Base-by-base conservation (phyloP, 2,888 invertebrate species). In the Lithophane ornitopus region DNA sequence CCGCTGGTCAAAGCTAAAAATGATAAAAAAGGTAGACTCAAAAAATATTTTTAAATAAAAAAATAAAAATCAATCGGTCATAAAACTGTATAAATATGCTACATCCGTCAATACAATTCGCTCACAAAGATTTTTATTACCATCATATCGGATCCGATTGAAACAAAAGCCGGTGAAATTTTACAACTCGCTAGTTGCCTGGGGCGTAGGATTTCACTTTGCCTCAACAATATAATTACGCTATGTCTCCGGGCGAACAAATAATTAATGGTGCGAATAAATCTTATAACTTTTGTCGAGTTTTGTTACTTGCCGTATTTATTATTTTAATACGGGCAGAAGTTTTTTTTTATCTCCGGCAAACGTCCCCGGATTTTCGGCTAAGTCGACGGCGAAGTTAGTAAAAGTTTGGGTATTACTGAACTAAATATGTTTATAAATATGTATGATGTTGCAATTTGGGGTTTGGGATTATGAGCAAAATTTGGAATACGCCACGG, bases 181-280 rank as follows among this genome's bases (percentile, higher is more conserved):
- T 91, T 89, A 86, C 91, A 92, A 90, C 87, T 88, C 86, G 85
- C 83, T 87, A 85, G 88, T 89, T 89, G 82, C 91, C 87, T 86
- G 86, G 76, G 81, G 92, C 92, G 91, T 93, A 88, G 88, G 89
- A 93, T 94, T 93, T 93, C 93, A 93, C 90, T 93, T 90, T 88
- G 90, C 90, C 87, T 91, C 89, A 90, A 90, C 91, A 90, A 92
- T 92, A 93, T 94, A 93, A 94, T 94, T 94, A 93, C 91, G 89
- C 87, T 89, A 91, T 93, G 92, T 94, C 92, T 91, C 91, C 92
- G 89, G 89, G 89, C 90, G 88, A 89, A 90, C 90, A 92, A 92
- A 93, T 94, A 93, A 94, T 94, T 93, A 93, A 94, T 93, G 91
- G 91, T 88, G 82, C 77, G 89, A 90, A 94, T 94, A 94, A 94